These are phyloP conservation scores for Ciconia maguari DNA, from an alignment of 2,113 vertebrate genomes.

Conservation along the genomic window DNA sequence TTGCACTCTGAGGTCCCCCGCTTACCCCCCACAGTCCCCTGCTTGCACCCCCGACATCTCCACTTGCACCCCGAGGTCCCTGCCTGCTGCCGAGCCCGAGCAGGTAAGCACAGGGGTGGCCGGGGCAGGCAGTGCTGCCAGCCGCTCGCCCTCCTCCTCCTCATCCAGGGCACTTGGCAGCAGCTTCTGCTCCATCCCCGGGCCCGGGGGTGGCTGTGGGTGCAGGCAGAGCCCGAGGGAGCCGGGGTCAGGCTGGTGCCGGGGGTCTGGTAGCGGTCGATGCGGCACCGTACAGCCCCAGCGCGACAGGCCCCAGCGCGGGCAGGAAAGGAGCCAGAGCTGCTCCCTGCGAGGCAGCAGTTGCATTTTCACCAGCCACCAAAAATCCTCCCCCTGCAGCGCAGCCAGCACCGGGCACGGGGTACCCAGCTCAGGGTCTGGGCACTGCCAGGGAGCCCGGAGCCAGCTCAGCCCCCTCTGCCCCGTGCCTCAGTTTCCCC, in stretches of 20 bases:
- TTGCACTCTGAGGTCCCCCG: background rate
- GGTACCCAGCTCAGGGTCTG: background rate
- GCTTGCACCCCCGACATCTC: background rate
- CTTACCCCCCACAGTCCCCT: background rate
- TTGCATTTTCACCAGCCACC: background rate
- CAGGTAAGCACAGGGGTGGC: constrained; percentile 15
- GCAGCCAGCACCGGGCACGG: rapidly evolving
- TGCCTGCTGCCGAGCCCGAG: background rate
- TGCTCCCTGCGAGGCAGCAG: background rate
- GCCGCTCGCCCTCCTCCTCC: background rate
- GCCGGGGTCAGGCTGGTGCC: background rate
- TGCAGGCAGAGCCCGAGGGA: background rate
- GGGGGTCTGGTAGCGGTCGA: background rate
- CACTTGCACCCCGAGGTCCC: background rate
- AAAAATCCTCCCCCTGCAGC: background rate
- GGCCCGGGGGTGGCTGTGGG: background rate
- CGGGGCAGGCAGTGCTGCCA: background rate
- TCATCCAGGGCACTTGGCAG: background rate
- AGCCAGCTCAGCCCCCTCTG: background rate
- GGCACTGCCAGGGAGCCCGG: rapidly evolving
- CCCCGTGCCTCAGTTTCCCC: constrained; percentile 31
- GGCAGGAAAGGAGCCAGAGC: background rate
- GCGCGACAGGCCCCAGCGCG: background rate
- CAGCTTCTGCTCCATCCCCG: background rate
- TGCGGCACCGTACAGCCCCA: background rate